Evolutionary conservation across 2,888 invertebrate species (phyloP).

Genomic region (Tenodera sinensis): DNA sequence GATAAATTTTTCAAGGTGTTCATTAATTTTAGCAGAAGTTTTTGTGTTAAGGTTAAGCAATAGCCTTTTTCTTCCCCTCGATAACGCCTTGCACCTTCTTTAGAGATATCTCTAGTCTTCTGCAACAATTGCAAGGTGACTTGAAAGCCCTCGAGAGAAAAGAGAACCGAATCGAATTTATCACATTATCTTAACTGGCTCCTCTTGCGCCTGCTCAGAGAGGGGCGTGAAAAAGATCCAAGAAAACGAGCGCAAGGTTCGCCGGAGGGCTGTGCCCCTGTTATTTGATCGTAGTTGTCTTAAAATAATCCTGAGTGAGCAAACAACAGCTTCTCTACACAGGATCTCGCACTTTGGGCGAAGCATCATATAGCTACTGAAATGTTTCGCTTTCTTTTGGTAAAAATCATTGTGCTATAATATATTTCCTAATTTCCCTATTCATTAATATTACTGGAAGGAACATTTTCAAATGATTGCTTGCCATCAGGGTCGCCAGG

Average conservation of each 20-base stretch:
- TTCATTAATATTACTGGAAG: too few relatives aligned
- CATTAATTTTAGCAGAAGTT: background rate
- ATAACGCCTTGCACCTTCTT: background rate
- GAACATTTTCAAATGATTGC: too few relatives aligned
- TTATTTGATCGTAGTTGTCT: background rate
- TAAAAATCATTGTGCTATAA: too few relatives aligned
- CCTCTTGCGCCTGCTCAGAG: background rate
- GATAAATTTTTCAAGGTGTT: background rate
- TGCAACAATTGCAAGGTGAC: background rate
- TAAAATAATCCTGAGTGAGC: background rate
- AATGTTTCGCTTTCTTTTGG: too few relatives aligned
- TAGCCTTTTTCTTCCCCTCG: background rate
- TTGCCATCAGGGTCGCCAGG: too few relatives aligned
- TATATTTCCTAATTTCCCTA: too few relatives aligned
- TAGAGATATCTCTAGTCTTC: background rate
- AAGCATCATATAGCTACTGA: too few relatives aligned
- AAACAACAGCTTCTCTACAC: background rate
- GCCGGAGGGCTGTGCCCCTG: background rate
- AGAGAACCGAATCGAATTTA: background rate
- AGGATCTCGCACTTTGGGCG: too few relatives aligned
- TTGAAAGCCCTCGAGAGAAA: background rate
- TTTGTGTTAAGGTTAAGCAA: background rate
- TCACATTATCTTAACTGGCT: background rate
- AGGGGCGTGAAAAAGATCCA: background rate
- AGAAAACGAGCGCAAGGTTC: background rate